Base-by-base conservation (phyloP, 2,888 invertebrate genomes). In the Thymelicus sylvestris region DNA sequence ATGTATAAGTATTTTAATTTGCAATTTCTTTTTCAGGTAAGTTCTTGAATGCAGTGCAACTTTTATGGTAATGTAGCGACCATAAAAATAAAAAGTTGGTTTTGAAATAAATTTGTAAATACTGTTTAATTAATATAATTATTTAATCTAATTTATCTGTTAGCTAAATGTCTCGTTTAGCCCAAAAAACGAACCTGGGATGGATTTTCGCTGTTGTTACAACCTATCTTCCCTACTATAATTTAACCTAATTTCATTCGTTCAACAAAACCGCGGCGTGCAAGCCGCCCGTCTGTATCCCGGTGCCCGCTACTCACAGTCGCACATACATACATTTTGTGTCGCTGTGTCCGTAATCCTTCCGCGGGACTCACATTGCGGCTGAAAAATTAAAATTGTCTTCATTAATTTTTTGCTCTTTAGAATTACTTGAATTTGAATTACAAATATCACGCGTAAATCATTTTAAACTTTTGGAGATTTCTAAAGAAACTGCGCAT, bases 201-300 rank as follows among this genome's bases (percentile, higher is more conserved):
- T 5, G 31, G 3, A 31, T 13, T 12, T 19, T 13, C 13, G 47
- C 13, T 13, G 10, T 47, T 47, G 12, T 12, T 13, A 4, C 6
- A 12, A 19, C 19, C n/a, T n/a, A n/a, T n/a, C n/a, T n/a, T 19
- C 0, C 1, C 19, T 19, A 19, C 19, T 19, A 19, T 52, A n/a
- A n/a, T 7, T 7, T 19, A 8, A 52, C 0, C 7, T 19, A 55
- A 13, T 6, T 57, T 38, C 10, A 12, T 13, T 57, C 6, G 5
- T 13, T 38, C 38, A 38, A 13, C 13, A 31, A 73, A 67, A 74
- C 62, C 60, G 47, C 64, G 12, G 59, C 67, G 48, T 72, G 65
- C 31, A 13, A 74, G 61, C 41, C 75, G 81, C 79, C 31, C 78
- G 83, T 83, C 72, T 82, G 64, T 66, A 7, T 2, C 4, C 1